Percentiles rank a stretch among this genome's conserved stretches.
Evolutionary conservation across 2,888 invertebrate species (phyloP).

Genomic region (Sphaerophoria taeniata): DNA sequence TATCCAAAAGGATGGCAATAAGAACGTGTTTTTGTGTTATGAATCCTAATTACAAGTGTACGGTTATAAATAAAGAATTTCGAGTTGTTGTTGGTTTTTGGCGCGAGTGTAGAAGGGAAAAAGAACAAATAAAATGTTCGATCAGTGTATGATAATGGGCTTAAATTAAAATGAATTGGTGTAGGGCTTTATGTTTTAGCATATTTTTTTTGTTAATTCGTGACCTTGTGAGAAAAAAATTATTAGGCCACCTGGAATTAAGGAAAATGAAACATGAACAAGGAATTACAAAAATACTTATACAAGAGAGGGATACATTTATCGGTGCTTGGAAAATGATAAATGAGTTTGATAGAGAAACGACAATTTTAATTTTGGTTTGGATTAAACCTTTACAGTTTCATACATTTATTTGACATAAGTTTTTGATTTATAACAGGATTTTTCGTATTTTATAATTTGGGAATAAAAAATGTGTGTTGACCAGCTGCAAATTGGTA

Average conservation of each 20-base stretch:
- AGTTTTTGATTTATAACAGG: conserved; percentile 9
- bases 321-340: background rate
- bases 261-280: conserved; percentile 17
- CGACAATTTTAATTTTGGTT: conserved; percentile 14
- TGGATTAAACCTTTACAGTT: background rate
- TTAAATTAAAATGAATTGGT: conserved; percentile 61
- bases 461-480: no score
- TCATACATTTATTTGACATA: background rate
- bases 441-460: no score
- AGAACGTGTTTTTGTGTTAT: conserved; percentile 67
- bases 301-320: no score
- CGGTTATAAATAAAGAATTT: conserved; percentile 56
- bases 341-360: conserved; percentile 20
- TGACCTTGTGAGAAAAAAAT: conserved; percentile 16
- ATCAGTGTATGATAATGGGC: conserved; percentile 67
- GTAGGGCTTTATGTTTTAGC: no score
- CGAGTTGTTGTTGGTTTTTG: background rate
- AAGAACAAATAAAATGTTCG: conserved; percentile 61
- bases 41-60: conserved; percentile 63
- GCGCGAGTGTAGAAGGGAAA: background rate
- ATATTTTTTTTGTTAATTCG: conserved; percentile 3
- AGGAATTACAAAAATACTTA: background rate
- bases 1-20: conserved; percentile 55
- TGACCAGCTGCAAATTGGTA: no score
- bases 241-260: background rate